Evolutionary conservation across 1,140 invertebrate genomes (phyloP).

Genomic region (Drosophila triauraria): DNA sequence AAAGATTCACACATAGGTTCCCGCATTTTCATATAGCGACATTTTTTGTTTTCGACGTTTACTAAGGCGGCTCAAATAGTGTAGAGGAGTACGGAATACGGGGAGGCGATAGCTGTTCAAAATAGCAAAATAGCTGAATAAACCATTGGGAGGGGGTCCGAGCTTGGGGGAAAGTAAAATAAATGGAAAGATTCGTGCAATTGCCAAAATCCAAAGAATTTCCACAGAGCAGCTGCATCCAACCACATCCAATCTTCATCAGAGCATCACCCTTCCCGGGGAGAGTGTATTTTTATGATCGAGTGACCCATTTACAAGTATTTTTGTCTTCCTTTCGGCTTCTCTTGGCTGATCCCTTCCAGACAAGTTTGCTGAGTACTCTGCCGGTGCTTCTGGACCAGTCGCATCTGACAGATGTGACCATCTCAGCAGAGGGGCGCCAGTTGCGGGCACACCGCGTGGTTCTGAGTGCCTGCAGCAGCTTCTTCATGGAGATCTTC

Average conservation of each 20-base stretch:
- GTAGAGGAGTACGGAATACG: not conserved
- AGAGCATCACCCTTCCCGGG: conserved; percentile 27
- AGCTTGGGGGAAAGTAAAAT: conserved; percentile 49
- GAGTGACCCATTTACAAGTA: conserved; percentile 41
- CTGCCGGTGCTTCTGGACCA: conserved; percentile 93
- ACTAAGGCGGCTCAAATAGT: conserved; percentile 50
- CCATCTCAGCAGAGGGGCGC: conserved; percentile 92
- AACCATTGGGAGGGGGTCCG: not conserved
- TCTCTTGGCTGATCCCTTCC: conserved; percentile 43
- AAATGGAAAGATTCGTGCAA: conserved; percentile 69
- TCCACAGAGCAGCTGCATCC: conserved; percentile 67
- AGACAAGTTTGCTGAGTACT: conserved; percentile 92
- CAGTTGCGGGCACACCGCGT: conserved; percentile 93
- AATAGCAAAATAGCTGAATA: conserved; percentile 56
- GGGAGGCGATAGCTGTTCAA: conserved; percentile 48
- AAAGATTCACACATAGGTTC: conserved; percentile 77
- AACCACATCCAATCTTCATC: conserved; percentile 17
- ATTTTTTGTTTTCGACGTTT: conserved; percentile 65
- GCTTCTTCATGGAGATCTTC: conserved; percentile 96
- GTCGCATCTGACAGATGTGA: conserved; percentile 95
- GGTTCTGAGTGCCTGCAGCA: conserved; percentile 95
- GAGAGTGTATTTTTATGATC: conserved; percentile 59
- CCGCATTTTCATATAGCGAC: conserved; percentile 79
- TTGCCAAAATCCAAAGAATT: conserved; percentile 81
- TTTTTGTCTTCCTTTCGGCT: conserved; percentile 13